phyloP scores from a whole-genome alignment of 2,888 invertebrate species.

The Calliopum simillimum region DNA sequence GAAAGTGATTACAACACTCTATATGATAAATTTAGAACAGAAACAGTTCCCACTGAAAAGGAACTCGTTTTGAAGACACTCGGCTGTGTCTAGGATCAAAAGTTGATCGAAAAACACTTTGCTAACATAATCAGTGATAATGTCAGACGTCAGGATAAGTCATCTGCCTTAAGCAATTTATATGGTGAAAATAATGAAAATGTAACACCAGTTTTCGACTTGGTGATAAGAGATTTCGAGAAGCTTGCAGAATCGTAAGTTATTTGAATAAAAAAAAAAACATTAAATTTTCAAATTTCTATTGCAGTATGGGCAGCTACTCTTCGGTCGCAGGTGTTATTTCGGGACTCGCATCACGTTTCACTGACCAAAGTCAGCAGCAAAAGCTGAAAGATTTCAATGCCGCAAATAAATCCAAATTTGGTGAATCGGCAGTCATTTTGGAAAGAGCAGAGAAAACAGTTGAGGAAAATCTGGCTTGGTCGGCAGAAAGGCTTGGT shows the following conservation, averaged over 20 bases:
- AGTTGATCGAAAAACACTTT: conserved; percentile 70
- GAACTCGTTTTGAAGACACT: conserved; percentile 74
- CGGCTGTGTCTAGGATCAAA: conserved; percentile 74
- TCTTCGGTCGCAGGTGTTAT: conserved; percentile 59
- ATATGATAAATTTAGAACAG: conserved; percentile 72
- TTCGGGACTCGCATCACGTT: conserved; percentile 60
- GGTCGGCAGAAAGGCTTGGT: conserved; percentile 55
- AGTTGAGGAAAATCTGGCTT: conserved; percentile 60
- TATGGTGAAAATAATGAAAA: conserved; percentile 71
- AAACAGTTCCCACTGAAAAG: conserved; percentile 78
- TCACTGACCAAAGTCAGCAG: conserved; percentile 57
- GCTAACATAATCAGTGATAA: conserved; percentile 67
- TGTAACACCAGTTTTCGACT: conserved; percentile 70
- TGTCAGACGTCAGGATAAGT: conserved; percentile 63
- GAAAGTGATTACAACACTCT: conserved; percentile 74
- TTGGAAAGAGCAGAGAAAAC: conserved; percentile 54
- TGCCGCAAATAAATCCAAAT: conserved; percentile 49
- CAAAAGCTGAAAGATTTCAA: conserved; percentile 54
- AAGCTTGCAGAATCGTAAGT: conserved; percentile 58
- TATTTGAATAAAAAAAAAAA: neutral
- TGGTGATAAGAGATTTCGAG: conserved; percentile 61
- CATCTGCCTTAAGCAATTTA: conserved; percentile 66
- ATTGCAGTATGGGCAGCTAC: conserved; percentile 58
- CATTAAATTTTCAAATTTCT: no score
- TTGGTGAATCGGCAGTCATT: conserved; percentile 55